phyloP scores from a whole-genome alignment of 2,888 invertebrate species.

The Apantesis nais region DNA sequence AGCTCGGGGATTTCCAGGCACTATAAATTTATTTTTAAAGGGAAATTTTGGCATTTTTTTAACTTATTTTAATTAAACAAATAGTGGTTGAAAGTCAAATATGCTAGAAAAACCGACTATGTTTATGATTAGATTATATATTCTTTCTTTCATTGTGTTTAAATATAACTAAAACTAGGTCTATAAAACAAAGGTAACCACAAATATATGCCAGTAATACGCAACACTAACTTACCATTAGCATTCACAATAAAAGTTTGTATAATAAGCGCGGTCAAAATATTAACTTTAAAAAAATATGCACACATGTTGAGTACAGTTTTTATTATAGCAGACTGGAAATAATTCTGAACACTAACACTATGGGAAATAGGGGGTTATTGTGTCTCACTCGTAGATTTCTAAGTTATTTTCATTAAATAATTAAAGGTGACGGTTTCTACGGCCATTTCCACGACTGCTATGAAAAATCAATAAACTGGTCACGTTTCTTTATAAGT shows the following conservation, averaged over 20 bases:
- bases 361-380: background rate
- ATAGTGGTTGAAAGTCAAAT: background rate
- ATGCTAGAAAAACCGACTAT: background rate
- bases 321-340: slow-evolving; percentile 9
- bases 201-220: background rate
- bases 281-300: slow-evolving; percentile 47
- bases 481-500: slow-evolving; percentile 24
- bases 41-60: background rate
- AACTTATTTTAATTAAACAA: background rate
- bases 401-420: slow-evolving; percentile 33
- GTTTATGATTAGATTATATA: background rate
- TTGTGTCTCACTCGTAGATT: slow-evolving; percentile 18
- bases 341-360: slow-evolving; percentile 14
- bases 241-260: slow-evolving; percentile 50
- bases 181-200: background rate
- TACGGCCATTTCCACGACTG: slow-evolving; percentile 51
- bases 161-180: background rate
- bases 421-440: slow-evolving; percentile 28
- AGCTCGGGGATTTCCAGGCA: background rate
- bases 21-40: background rate
- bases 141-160: background rate
- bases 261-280: slow-evolving; percentile 50
- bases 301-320: slow-evolving; percentile 43
- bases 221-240: slow-evolving; percentile 41
- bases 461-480: slow-evolving; percentile 62